phyloP scores from a whole-genome alignment of 1,140 invertebrate species.

The Frieseomelitta varia region DNA sequence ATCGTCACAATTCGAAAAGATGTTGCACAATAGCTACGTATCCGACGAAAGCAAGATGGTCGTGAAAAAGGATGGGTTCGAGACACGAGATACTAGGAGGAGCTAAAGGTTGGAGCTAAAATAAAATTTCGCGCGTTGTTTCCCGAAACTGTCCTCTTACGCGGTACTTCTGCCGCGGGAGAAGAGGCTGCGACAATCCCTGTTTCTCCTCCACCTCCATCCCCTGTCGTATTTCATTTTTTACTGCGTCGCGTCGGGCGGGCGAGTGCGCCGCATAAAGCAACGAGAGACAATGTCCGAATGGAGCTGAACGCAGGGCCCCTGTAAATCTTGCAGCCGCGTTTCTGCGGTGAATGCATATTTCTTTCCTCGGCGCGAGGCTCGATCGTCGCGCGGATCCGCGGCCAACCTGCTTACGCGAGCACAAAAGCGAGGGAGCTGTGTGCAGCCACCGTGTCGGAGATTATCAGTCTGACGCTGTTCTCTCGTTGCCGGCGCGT shows the following conservation, averaged over 20 bases:
- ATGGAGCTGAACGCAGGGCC: neutral
- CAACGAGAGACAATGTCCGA: constrained; percentile 32
- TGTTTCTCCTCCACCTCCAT: neutral
- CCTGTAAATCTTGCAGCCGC: constrained; percentile 29
- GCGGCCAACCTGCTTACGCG: constrained; percentile 18
- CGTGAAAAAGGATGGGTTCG: neutral
- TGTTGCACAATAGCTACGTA: too few relatives aligned
- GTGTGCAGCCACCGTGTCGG: constrained; percentile 48
- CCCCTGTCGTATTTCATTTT: constrained; percentile 21
- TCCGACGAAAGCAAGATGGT: too few relatives aligned
- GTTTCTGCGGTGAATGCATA: constrained; percentile 20
- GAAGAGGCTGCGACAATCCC: neutral
- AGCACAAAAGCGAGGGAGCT: constrained; percentile 1
- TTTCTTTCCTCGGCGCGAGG: constrained; percentile 26
- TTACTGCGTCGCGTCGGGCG: neutral
- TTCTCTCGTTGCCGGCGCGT: constrained; percentile 54
- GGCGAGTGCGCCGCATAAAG: neutral
- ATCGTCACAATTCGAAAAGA: too few relatives aligned
- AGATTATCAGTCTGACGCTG: constrained; percentile 57
- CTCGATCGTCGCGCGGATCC: constrained; percentile 25
- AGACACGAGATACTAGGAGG: neutral
- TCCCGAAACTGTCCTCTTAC: neutral
- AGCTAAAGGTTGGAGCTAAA: neutral
- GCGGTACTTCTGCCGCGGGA: neutral
- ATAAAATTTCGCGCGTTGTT: neutral